Evolutionary conservation across 2,113 vertebrate genomes (phyloP).

Genomic region (Proterorhinus semilunaris): DNA sequence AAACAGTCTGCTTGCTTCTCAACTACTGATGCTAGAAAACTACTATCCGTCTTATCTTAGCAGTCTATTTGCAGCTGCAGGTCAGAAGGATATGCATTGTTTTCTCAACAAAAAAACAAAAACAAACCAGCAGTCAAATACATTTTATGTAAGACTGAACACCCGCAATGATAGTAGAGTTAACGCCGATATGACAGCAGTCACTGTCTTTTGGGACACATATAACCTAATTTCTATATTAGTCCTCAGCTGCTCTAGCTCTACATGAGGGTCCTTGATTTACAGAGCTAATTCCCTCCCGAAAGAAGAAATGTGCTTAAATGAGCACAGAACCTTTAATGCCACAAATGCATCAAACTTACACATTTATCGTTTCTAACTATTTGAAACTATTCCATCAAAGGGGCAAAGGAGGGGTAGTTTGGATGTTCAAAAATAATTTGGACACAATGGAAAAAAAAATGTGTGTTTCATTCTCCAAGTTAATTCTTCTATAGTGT

Average conservation of each 20-base stretch:
- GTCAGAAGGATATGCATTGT: constrained; percentile 21
- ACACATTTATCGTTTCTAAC: too few species aligned
- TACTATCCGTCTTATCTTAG: constrained; percentile 12
- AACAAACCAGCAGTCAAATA: constrained; percentile 12
- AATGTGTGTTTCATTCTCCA: too few species aligned
- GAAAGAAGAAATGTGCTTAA: constrained; percentile 29
- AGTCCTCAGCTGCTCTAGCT: constrained; percentile 58
- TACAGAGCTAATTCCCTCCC: constrained; percentile 21
- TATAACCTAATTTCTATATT: constrained; percentile 75
- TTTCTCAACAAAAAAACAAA: constrained; percentile 6
- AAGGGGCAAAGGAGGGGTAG: too few species aligned
- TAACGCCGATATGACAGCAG: constrained; percentile 53
- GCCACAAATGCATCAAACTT: too few species aligned
- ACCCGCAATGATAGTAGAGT: constrained; percentile 43
- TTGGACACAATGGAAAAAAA: too few species aligned
- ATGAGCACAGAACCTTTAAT: too few species aligned
- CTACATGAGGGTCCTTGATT: constrained; percentile 55
- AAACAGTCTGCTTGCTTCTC: constrained; percentile 16
- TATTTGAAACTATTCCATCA: too few species aligned
- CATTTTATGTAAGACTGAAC: constrained; percentile 17
- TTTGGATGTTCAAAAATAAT: too few species aligned
- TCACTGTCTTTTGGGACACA: constrained; percentile 54
- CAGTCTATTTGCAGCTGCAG: constrained; percentile 33
- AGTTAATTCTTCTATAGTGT: too few species aligned
- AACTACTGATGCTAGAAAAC: constrained; percentile 31